A percentile compares a stretch with the other conserved stretches of the same genome.
These are phyloP conservation scores for Threskiornis aethiopicus DNA, from an alignment of 2,797 vertebrate species.

Conservation along the genomic window DNA sequence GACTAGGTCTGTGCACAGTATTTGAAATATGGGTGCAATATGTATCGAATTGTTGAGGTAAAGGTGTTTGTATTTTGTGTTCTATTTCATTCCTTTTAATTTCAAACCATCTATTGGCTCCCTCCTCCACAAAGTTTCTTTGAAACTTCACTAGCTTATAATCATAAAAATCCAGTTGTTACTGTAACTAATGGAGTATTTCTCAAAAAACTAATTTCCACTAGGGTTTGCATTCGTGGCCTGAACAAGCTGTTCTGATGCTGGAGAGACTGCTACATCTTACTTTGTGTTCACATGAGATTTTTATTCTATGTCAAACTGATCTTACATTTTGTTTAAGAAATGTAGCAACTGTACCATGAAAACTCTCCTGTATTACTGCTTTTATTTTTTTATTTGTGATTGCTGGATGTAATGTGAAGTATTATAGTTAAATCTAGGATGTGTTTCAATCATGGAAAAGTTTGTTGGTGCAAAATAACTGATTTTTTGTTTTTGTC, in stretches of 20 bases:
- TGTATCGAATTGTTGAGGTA: background rate
- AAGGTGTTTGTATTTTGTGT: background rate
- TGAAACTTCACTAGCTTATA: background rate
- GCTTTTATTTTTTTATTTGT: background rate
- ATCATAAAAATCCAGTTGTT: background rate
- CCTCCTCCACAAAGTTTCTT: background rate
- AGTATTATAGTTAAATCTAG: background rate
- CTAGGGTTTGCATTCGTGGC: accelerated
- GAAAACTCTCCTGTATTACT: background rate
- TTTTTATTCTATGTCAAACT: background rate
- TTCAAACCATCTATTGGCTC: background rate
- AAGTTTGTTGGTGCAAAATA: background rate
- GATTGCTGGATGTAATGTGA: background rate
- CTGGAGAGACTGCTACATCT: background rate
- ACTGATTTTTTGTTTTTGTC: background rate
- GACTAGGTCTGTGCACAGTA: background rate
- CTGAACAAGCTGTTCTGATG: background rate
- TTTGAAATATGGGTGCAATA: background rate
- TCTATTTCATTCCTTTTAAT: background rate
- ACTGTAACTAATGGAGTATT: background rate
- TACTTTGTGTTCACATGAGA: background rate
- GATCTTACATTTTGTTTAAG: background rate
- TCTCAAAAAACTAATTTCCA: background rate
- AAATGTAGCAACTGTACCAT: background rate
- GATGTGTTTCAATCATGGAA: background rate